Evolutionary conservation across 2,888 invertebrate species (phyloP).

Genomic region (Eledone cirrhosa): DNA sequence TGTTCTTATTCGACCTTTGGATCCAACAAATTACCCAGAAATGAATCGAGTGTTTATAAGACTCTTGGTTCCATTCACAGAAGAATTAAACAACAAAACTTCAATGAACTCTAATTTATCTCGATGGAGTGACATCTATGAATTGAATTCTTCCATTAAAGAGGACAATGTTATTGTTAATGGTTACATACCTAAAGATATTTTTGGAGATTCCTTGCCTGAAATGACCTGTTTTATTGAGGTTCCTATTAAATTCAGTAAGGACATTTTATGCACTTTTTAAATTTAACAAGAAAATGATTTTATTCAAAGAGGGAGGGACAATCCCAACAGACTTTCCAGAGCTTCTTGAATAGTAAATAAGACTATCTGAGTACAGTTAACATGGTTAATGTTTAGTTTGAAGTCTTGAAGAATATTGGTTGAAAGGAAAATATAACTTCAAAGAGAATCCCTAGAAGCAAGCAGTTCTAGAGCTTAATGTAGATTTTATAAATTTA

Average conservation of each 20-base stretch:
- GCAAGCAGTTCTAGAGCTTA: no score
- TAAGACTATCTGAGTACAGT: no score
- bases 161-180: conserved; percentile 35
- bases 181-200: conserved; percentile 35
- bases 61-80: conserved; percentile 34
- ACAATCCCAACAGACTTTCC: no score
- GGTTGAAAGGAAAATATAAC: no score
- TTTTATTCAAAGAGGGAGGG: neutral
- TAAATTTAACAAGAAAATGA: neutral
- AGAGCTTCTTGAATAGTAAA: no score
- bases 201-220: conserved; percentile 31
- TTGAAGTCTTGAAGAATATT: no score
- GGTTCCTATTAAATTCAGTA: conserved; percentile 48
- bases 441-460: no score
- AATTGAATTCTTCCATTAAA: neutral
- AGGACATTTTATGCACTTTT: conserved; percentile 20
- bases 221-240: conserved; percentile 40
- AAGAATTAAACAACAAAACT: conserved; percentile 5
- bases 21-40: conserved; percentile 43
- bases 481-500: no score
- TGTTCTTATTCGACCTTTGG: conserved; percentile 40
- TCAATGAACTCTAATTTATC: conserved; percentile 37
- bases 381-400: no score
- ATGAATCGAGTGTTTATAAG: conserved; percentile 45
- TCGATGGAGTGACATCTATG: conserved; percentile 25